These are phyloP conservation scores for Hoplodrina blanda DNA, from an alignment of 2,888 invertebrate genomes.

Conservation along the genomic window DNA sequence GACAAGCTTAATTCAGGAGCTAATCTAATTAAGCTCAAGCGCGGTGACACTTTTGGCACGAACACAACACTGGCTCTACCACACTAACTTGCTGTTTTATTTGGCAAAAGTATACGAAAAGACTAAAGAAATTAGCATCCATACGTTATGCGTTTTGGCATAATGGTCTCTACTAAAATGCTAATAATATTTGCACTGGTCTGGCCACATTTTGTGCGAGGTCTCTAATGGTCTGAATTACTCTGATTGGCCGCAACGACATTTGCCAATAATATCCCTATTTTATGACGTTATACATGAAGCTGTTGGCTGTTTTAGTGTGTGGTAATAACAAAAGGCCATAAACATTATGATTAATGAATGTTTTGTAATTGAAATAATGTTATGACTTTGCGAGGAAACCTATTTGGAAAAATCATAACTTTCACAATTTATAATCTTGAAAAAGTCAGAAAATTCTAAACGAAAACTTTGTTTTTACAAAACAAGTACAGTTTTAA, in stretches of 20 bases:
- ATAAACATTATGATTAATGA: background rate
- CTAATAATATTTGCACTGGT: conserved; percentile 38
- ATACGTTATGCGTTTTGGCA: conserved; percentile 36
- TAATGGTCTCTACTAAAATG: conserved; percentile 41
- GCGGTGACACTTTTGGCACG: conserved; percentile 51
- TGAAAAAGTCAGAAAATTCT: background rate
- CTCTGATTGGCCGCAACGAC: conserved; percentile 13
- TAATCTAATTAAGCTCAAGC: conserved; percentile 38
- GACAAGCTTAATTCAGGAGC: conserved; percentile 30
- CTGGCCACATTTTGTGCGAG: conserved; percentile 14
- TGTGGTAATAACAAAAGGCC: conserved; percentile 4
- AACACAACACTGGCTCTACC: conserved; percentile 9
- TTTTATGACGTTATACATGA: conserved; percentile 24
- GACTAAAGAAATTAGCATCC: conserved; percentile 29
- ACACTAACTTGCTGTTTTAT: conserved; percentile 20
- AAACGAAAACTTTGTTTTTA: background rate
- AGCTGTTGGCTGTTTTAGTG: conserved; percentile 1
- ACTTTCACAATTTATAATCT: background rate
- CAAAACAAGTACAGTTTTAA: conserved; percentile 10
- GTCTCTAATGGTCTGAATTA: conserved; percentile 18
- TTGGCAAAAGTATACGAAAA: conserved; percentile 40
- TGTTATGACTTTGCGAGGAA: no score
- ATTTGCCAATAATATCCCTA: conserved; percentile 24
- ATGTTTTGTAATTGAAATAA: background rate
- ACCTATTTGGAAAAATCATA: background rate